phyloP scores from a whole-genome alignment of 2,888 invertebrate genomes.

The Phortica okadai region DNA sequence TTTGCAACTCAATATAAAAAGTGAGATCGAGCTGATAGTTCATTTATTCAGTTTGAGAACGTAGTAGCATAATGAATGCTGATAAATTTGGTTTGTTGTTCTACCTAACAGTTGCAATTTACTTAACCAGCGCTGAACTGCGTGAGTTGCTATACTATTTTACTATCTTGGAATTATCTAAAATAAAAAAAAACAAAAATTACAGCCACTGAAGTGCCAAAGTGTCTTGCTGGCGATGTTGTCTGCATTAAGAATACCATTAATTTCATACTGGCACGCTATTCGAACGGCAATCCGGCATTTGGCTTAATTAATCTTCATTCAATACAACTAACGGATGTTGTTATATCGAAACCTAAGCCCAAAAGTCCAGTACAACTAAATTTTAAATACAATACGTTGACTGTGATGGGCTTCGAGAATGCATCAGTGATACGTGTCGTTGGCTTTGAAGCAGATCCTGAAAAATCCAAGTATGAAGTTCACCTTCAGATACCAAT shows the following conservation, averaged over 20 bases:
- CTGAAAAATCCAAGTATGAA: constrained; percentile 55
- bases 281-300: constrained; percentile 60
- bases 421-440: constrained; percentile 49
- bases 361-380: constrained; percentile 53
- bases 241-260: constrained; percentile 57
- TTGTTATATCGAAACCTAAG: constrained; percentile 51
- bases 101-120: not conserved
- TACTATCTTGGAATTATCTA: not conserved
- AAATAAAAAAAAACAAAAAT: not conserved
- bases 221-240: constrained; percentile 59
- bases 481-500: constrained; percentile 50
- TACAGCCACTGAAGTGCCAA: constrained; percentile 46
- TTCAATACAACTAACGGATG: constrained; percentile 49
- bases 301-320: constrained; percentile 58
- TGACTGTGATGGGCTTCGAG: constrained; percentile 58
- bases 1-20: not conserved
- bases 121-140: constrained; percentile 38
- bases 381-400: constrained; percentile 54
- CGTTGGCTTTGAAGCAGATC: constrained; percentile 63
- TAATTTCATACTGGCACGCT: constrained; percentile 51
- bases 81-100: not conserved
- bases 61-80: not conserved
- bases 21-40: not conserved
- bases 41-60: not conserved
- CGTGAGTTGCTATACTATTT: constrained; percentile 44